Conservation (phyloP, 2,888 invertebrate genomes). For the Tetheella fluctuosa region DNA sequence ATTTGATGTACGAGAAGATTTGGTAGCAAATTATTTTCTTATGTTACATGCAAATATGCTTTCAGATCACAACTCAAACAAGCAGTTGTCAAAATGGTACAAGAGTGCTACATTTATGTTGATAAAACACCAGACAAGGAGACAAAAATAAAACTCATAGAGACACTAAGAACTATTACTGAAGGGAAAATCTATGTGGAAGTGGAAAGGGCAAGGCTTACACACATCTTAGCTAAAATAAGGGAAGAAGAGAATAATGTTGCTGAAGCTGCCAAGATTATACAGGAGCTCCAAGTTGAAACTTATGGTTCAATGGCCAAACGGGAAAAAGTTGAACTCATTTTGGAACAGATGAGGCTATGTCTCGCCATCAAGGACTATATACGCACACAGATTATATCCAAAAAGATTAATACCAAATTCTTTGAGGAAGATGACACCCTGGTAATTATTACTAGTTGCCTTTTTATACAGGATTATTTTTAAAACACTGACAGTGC, state of each 20-base stretch:
- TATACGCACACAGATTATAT: conserved; percentile 98
- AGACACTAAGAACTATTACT: conserved; percentile 96
- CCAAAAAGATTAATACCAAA: conserved; percentile 98
- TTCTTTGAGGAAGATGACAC: conserved; percentile 96
- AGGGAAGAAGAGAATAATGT: conserved; percentile 93
- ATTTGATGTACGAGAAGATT: too few species aligned
- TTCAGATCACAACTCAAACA: conserved; percentile 95
- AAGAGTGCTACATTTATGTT: conserved; percentile 96
- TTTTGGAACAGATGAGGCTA: conserved; percentile 99
- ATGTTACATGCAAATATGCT: conserved; percentile 3
- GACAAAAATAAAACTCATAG: conserved; percentile 96
- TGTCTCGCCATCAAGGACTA: conserved; percentile 98
- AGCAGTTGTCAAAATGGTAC: conserved; percentile 98
- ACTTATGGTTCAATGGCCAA: conserved; percentile 99
- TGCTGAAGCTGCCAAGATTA: conserved; percentile 95
- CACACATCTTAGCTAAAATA: conserved; percentile 93
- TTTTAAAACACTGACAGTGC: too few species aligned
- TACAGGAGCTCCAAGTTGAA: conserved; percentile 97
- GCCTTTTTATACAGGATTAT: not conserved
- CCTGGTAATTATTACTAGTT: conserved; percentile 64
- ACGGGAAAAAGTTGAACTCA: conserved; percentile 97
- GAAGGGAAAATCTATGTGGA: conserved; percentile 99
- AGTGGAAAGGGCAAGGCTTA: conserved; percentile 98
- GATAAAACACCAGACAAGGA: conserved; percentile 96
- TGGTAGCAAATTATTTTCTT: too few species aligned